Percentiles rank a stretch among this genome's conserved stretches.
phyloP scores from a whole-genome alignment of 2,113 vertebrate genomes.

The Leptosomus discolor region DNA sequence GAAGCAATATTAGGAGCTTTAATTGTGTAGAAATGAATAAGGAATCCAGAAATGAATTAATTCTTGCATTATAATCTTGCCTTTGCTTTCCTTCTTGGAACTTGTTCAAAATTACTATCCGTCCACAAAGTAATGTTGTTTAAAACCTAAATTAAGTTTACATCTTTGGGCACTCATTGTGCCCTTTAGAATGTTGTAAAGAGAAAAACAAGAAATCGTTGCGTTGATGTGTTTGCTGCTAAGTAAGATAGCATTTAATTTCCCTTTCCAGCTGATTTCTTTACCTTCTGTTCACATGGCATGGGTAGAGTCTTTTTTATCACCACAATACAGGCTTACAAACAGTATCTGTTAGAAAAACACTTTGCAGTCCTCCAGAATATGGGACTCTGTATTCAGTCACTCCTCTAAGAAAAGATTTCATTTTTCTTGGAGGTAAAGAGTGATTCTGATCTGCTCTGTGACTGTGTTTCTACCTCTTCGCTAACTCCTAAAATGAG shows the following conservation, averaged over 20 bases:
- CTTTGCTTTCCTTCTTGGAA: background rate
- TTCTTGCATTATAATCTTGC: background rate
- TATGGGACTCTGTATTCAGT: background rate
- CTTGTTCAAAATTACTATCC: background rate
- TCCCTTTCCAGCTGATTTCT: background rate
- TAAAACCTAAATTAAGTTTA: background rate
- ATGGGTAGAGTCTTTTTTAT: background rate
- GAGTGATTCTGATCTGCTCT: background rate
- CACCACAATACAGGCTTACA: background rate
- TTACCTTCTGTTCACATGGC: background rate
- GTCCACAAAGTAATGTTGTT: background rate
- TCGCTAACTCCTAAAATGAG: background rate
- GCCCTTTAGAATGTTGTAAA: background rate
- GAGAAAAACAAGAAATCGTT: background rate
- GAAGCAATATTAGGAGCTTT: background rate
- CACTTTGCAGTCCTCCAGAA: background rate
- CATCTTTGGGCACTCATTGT: background rate
- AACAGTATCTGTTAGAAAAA: background rate
- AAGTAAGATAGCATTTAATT: background rate
- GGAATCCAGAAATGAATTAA: background rate
- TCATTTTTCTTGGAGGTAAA: background rate
- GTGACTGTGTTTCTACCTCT: background rate
- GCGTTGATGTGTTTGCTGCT: background rate
- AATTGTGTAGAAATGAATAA: background rate
- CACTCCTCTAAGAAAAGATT: background rate